Evolutionary conservation across 2,888 invertebrate species (phyloP).

Genomic region (Oxyteleia sp.): DNA sequence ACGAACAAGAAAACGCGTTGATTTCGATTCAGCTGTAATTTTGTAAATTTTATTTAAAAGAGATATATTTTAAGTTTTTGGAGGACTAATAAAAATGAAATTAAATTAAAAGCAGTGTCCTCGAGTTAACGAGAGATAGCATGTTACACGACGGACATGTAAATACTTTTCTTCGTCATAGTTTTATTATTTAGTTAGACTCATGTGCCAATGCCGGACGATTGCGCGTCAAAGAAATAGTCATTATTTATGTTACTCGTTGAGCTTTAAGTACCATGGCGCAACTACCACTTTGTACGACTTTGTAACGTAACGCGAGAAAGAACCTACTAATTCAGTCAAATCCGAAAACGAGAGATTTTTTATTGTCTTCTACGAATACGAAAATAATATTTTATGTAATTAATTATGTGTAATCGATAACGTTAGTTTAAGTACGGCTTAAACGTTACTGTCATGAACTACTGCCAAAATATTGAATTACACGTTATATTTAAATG

Average conservation of each 20-base stretch:
- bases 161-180: slow-evolving; percentile 36
- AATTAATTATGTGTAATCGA: slow-evolving; percentile 4
- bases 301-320: background rate
- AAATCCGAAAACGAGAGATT: too few species aligned
- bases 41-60: background rate
- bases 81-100: too few species aligned
- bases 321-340: background rate
- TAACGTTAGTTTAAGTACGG: slow-evolving; percentile 7
- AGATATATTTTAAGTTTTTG: too few species aligned
- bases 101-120: background rate
- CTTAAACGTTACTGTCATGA: background rate
- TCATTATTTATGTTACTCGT: slow-evolving; percentile 35
- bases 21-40: too few species aligned
- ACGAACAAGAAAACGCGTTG: too few species aligned
- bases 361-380: too few species aligned
- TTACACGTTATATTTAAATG: slow-evolving; percentile 12
- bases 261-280: slow-evolving; percentile 28
- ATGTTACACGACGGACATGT: slow-evolving; percentile 28
- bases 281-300: slow-evolving; percentile 5
- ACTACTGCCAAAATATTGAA: slow-evolving; percentile 13
- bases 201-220: slow-evolving; percentile 18
- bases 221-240: slow-evolving; percentile 14
- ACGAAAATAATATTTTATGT: too few species aligned
- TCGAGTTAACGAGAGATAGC: slow-evolving; percentile 5
- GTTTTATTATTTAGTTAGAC: slow-evolving; percentile 14